Conservation (phyloP, 2,888 invertebrate genomes). For the Drosophila anomalata region DNA sequence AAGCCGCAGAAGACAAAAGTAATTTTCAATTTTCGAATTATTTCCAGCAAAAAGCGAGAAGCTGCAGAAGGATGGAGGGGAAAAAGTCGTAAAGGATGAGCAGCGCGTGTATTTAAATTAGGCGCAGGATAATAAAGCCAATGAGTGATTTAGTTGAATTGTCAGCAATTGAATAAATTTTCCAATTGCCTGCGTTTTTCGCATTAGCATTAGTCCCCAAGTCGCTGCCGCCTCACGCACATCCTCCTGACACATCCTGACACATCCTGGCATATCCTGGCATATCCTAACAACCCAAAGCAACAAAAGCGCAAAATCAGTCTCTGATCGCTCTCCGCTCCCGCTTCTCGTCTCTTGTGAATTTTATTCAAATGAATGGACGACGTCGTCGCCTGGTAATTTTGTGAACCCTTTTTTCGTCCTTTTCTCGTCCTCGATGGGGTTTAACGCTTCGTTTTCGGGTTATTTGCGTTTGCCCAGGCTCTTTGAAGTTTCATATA, state of each 20-base stretch:
- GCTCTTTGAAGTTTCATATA: constrained; percentile 64
- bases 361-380: constrained; percentile 64
- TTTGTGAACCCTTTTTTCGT: constrained; percentile 64
- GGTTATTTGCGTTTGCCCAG: constrained; percentile 54
- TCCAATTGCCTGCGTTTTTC: constrained; percentile 80
- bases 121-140: constrained; percentile 76
- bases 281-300: constrained; percentile 18
- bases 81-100: constrained; percentile 14
- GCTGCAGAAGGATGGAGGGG: not conserved
- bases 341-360: constrained; percentile 22
- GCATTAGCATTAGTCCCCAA: constrained; percentile 75
- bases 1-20: constrained; percentile 66
- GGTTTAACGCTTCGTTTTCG: constrained; percentile 17
- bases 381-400: constrained; percentile 57
- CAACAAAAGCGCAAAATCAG: constrained; percentile 65
- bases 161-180: constrained; percentile 82
- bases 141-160: constrained; percentile 81
- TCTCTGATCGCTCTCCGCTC: constrained; percentile 24
- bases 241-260: constrained; percentile 50
- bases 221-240: constrained; percentile 48
- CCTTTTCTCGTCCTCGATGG: constrained; percentile 23
- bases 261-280: constrained; percentile 37
- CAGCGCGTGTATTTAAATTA: constrained; percentile 70
- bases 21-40: constrained; percentile 75
- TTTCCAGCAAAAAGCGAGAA: constrained; percentile 58